A percentile compares a stretch with the other conserved stretches of the same genome.
These are phyloP conservation scores for Heliconius erato DNA, from an alignment of 2,888 invertebrate species.

Conservation along the genomic window DNA sequence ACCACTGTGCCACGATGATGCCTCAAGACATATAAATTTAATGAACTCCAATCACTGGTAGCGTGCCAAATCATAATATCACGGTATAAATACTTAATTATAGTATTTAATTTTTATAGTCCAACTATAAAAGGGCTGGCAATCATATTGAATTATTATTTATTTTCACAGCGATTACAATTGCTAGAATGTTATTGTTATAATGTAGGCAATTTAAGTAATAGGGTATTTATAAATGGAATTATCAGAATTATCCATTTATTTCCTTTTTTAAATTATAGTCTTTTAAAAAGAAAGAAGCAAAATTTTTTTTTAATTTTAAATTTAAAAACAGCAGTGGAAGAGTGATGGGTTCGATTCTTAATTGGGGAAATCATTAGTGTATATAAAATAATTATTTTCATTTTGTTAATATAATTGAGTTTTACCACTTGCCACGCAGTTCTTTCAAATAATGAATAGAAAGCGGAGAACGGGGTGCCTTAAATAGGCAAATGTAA, in stretches of 20 bases:
- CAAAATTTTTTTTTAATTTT: too few relatives aligned
- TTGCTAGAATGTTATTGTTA: neutral
- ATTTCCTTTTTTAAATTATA: neutral
- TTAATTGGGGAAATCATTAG: too few relatives aligned
- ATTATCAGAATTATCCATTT: conserved; percentile 4
- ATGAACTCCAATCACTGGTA: neutral
- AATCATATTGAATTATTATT: too few relatives aligned
- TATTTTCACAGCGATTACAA: neutral
- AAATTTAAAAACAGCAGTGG: neutral
- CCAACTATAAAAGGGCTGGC: neutral
- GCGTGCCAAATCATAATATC: neutral
- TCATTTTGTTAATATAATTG: too few relatives aligned
- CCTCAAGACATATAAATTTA: too few relatives aligned
- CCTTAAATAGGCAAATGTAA: too few relatives aligned
- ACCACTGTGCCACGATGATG: too few relatives aligned
- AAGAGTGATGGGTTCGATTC: too few relatives aligned
- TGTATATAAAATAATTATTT: too few relatives aligned
- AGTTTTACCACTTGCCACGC: too few relatives aligned
- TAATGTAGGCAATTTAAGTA: conserved; percentile 1
- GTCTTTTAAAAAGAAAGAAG: neutral
- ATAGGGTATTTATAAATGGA: neutral
- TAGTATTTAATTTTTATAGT: neutral
- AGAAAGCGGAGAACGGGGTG: too few relatives aligned
- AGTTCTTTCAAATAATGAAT: too few relatives aligned
- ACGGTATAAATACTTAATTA: neutral